Evolutionary conservation across 2,797 vertebrate genomes (phyloP).

Genomic region (Orientallactaga sibirica): DNA sequence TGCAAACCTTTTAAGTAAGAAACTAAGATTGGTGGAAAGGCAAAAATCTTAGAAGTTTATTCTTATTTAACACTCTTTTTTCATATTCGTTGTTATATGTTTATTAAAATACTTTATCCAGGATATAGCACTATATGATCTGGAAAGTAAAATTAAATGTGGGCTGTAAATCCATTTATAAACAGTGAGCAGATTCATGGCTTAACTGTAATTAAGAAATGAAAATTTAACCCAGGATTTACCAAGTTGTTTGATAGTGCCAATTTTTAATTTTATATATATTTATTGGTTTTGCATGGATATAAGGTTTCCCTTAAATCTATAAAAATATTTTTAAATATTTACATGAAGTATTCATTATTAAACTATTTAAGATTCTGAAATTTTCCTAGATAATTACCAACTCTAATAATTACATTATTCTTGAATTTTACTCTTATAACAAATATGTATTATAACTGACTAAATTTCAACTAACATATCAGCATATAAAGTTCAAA

Average conservation of each 20-base stretch:
- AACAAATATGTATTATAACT: not conserved
- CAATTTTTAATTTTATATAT: conserved; percentile 16
- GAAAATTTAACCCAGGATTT: conserved; percentile 30
- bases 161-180: not conserved
- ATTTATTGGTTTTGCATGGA: not conserved
- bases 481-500: not conserved
- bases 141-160: not conserved
- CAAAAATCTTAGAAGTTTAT: not conserved
- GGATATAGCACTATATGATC: not conserved
- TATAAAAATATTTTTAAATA: not conserved
- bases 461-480: too few species aligned
- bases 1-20: not conserved
- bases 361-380: not conserved
- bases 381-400: not conserved
- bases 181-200: not conserved
- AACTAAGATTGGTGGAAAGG: not conserved
- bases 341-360: not conserved
- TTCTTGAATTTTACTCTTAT: not conserved
- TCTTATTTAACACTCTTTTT: not conserved
- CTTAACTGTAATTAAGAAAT: conserved; percentile 39
- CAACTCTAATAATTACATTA: not conserved
- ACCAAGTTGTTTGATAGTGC: not conserved
- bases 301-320: not conserved
- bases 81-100: not conserved
- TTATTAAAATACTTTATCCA: conserved; percentile 1